Conservation (phyloP, 2,888 invertebrate species). For the Oscheius onirici region DNA sequence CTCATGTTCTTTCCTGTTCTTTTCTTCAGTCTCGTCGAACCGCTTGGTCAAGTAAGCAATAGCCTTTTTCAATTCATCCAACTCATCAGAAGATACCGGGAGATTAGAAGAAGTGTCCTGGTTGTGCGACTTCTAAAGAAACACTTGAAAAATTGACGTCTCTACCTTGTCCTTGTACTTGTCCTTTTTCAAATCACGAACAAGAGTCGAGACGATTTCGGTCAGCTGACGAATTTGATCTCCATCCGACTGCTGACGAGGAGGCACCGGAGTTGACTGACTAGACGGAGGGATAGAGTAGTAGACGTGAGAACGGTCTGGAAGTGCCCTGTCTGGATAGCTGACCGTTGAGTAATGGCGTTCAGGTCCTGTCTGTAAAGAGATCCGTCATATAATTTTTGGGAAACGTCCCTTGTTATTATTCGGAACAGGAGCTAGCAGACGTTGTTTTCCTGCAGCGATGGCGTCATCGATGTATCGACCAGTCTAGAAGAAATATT, state of each 20-base stretch:
- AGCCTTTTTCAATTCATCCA: not conserved
- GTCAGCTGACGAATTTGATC: slow-evolving; percentile 1
- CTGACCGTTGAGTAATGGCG: not conserved
- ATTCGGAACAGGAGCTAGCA: not conserved
- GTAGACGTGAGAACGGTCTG: too few relatives aligned
- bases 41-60: not conserved
- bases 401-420: not conserved
- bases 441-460: not conserved
- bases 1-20: not conserved
- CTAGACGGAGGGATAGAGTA: too few relatives aligned
- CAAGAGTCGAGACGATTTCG: not conserved
- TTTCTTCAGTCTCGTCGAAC: not conserved
- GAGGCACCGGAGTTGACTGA: too few relatives aligned
- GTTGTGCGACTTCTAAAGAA: not conserved
- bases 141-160: too few relatives aligned
- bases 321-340: not conserved
- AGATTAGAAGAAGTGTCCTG: not conserved
- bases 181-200: not conserved
- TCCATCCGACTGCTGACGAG: too few relatives aligned
- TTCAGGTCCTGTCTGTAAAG: not conserved
- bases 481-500: not conserved
- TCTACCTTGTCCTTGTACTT: not conserved
- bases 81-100: not conserved
- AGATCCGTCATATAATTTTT: not conserved
- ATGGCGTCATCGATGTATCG: slow-evolving; percentile 17